Evolutionary conservation across 37 sponge, comb jelly and placozoan species (phyloP), one percentile per base, ranked within the genome.

Genomic region (Cliona cf. orientalis): DNA sequence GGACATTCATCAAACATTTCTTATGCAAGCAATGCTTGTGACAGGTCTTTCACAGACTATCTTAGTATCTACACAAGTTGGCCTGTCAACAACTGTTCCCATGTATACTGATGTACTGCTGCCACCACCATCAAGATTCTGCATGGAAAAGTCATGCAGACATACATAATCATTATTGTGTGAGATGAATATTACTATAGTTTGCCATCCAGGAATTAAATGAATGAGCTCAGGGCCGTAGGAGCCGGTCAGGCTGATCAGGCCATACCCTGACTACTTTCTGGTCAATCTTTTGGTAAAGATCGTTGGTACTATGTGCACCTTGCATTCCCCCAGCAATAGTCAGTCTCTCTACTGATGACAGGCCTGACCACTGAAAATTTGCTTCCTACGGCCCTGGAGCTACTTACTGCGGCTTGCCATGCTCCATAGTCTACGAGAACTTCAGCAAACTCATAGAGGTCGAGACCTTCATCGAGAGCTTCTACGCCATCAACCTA

Each of bases 101-200:
- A 83, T 73, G 65, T 63, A 79, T 21, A 87, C 92, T 17, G 92
- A 91, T 44, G 72, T 74, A 83, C 92, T 91, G 42, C 92, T 91
- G 3, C 92, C 92, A 31, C 92, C 92, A 55, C 92, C 92, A 46
- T 91, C 92, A 42, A 91, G 84, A 38, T 91, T 91, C 92, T 91
- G 64, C 5, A 53, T 9, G 43, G n/a, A 32, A 23, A 19, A 63
- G 0, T n/a, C n/a, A n/a, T n/a, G n/a, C n/a, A 42, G 80, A 26
- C 19, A 58, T 28, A 58, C 63, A 41, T 32, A 60, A n/a, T n/a
- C n/a, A n/a, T n/a, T n/a, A n/a, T n/a, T n/a, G n/a, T 46, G 14
- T 53, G 5, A 46, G 35, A 17, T 17, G 33, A 28, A 64, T 23
- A 11, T 9, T 12, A 28, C 66, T 12, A 22, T 21, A 17, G 17